A percentile compares a stretch with the other conserved stretches of the same genome.
These are phyloP conservation scores for Trachelipus rathkii DNA, from an alignment of 1,140 invertebrate species.

Conservation along the genomic window DNA sequence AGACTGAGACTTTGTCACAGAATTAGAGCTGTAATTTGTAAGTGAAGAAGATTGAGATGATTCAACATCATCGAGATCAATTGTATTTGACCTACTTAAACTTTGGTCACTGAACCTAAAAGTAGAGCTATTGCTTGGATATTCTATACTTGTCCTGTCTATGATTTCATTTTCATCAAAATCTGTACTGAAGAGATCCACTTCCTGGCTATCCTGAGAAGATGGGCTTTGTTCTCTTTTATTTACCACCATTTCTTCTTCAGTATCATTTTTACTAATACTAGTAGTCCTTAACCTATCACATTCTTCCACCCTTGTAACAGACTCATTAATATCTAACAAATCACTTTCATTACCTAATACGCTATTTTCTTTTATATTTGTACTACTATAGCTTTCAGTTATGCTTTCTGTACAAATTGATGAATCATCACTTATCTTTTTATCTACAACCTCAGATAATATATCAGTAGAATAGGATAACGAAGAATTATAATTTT, in stretches of 20 bases:
- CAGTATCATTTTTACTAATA: conserved; percentile 22
- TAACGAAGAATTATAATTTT: background rate
- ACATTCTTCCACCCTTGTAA: conserved; percentile 28
- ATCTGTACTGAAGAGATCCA: conserved; percentile 40
- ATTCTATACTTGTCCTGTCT: conserved; percentile 40
- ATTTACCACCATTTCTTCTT: conserved; percentile 11
- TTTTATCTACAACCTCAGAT: no score
- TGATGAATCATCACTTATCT: no score
- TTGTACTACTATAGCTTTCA: no score
- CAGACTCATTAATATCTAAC: conserved; percentile 21
- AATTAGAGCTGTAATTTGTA: background rate
- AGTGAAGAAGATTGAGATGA: conserved; percentile 23
- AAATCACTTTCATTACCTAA: conserved; percentile 2
- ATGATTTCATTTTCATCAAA: conserved; percentile 45
- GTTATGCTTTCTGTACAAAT: no score
- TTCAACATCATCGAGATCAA: conserved; percentile 37
- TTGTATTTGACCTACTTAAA: conserved; percentile 26
- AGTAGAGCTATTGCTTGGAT: background rate
- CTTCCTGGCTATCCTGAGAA: conserved; percentile 17
- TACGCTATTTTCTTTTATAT: no score
- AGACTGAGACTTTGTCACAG: background rate
- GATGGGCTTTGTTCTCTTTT: conserved; percentile 24
- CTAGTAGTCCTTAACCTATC: conserved; percentile 29
- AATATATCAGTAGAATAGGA: no score
- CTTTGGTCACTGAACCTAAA: conserved; percentile 22